Base-by-base conservation (phyloP, 2,888 invertebrate genomes). In the Polyommatus icarus region DNA sequence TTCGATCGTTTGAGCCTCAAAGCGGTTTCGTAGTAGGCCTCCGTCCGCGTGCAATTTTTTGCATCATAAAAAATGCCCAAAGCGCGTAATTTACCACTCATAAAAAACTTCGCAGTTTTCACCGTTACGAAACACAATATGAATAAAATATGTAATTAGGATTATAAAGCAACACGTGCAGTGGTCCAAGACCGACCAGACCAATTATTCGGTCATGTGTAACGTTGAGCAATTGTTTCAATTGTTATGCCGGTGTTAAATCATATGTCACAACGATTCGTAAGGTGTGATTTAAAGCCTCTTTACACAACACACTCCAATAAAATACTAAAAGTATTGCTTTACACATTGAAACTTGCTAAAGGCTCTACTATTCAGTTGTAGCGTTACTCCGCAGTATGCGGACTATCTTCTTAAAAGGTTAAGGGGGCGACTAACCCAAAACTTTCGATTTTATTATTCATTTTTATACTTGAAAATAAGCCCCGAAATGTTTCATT, bases 111-210 rank as follows among this genome's bases (percentile, higher is more conserved):
- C 18, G 54, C 54, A 54, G 5, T 54, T 54, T 18, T 54, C 15
- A 18, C 54, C 54, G 54, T 54, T 54, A 54, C 18, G 54, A 18
- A 54, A 54, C 54, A 54, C 12, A 54, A 54, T 54, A 54, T 54
- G 54, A 54, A 54, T 54, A 18, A 54, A n/a, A n/a, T n/a, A 54
- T 54, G 54, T 54, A 61, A 61, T 2, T 24, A 61, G 61, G 29
- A 67, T 61, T 15, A 67, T 67, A 67, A 6, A 20, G 61, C 61
- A 67, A 67, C 24, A 12, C 61, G 29, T 67, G 67, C 67, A 67
- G 67, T 32, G 29, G 67, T 67, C 67, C 67, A 67, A 67, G 29
- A 29, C 67, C 24, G 29, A 29, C 29, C 67, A 12, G 67, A 29
- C 67, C 67, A 29, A 67, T 67, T 67, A 67, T 67, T 15, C 32